Percentiles rank a stretch among this genome's conserved stretches.
Conservation (phyloP, 2,888 invertebrate genomes). For the Phrixothrix hirtus region DNA sequence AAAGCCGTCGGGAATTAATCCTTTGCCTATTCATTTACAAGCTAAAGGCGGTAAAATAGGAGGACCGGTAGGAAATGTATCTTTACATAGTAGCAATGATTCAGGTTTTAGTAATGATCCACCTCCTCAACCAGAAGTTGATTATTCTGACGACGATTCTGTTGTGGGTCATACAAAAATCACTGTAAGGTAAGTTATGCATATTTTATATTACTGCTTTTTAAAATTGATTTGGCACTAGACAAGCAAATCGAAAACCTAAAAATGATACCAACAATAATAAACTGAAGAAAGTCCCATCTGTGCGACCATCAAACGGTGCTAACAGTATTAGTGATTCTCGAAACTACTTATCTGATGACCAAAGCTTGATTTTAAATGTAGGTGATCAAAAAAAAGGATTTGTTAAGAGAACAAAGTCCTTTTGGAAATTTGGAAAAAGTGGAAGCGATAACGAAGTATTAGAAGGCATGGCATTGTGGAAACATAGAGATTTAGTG, state of each 20-base stretch:
- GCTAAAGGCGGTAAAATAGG: slow-evolving; percentile 48
- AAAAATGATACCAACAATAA: slow-evolving; percentile 50
- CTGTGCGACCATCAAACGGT: slow-evolving; percentile 50
- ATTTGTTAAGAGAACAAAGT: slow-evolving; percentile 79
- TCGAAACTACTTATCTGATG: slow-evolving; percentile 60
- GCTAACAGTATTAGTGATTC: slow-evolving; percentile 52
- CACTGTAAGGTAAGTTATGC: slow-evolving; percentile 57
- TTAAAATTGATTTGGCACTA: slow-evolving; percentile 38
- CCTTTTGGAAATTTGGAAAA: slow-evolving; percentile 83
- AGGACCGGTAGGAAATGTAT: slow-evolving; percentile 68
- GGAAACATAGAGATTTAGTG: slow-evolving; percentile 83
- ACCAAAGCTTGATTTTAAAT: slow-evolving; percentile 59
- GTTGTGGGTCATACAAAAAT: slow-evolving; percentile 64
- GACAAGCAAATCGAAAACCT: slow-evolving; percentile 36
- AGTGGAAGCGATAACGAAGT: slow-evolving; percentile 72
- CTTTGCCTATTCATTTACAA: slow-evolving; percentile 50
- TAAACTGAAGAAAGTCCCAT: slow-evolving; percentile 37
- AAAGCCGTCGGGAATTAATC: slow-evolving; percentile 51
- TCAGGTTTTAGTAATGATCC: slow-evolving; percentile 91
- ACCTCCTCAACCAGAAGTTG: slow-evolving; percentile 83
- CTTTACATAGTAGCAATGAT: slow-evolving; percentile 88
- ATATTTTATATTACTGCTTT: slow-evolving; percentile 11
- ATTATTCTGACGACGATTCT: slow-evolving; percentile 88
- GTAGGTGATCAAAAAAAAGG: slow-evolving; percentile 64
- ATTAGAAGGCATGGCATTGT: slow-evolving; percentile 83